Evolutionary conservation across 2,888 invertebrate genomes (phyloP), one percentile per base, ranked within the genome.

Genomic region (Drosophila falleni): DNA sequence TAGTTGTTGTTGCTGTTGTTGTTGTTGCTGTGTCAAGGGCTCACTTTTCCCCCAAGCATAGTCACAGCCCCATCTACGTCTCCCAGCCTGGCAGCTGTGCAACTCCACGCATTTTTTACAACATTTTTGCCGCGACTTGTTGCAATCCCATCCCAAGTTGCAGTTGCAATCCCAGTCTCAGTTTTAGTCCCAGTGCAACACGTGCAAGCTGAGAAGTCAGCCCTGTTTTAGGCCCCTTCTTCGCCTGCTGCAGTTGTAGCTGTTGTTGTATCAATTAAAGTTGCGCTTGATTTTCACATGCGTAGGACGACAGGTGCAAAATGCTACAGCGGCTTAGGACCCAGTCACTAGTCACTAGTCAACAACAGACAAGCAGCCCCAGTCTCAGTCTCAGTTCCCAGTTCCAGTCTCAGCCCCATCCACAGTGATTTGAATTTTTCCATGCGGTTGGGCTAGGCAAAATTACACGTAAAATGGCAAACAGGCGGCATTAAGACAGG

Each of bases 261-360:
- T 77, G 78, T 74, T 82, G 83, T 84, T 84, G 83, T 80, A 84
- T 84, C 88, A 84, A 84, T 84, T 84, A 84, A 84, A 87, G 88
- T 77, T 86, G 86, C 55, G 84, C 86, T 88, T 82, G 84, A 87
- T 77, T 84, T 84, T 87, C 82, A 82, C 88, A 87, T 87, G 88
- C 84, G 80, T 82, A 78, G 87, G 84, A 77, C 89, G 87, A 85
- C 89, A 87, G 87, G 87, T 87, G 87, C 87, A 87, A 87, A 89
- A 87, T 89, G 85, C 71, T 84, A 66, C 82, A 85, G 69, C 79
- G 73, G 66, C 82, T 84, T 80, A 72, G 71, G 63, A 46, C 53
- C 23, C 60, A 58, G 13, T 15, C 50, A 29, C 19, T 19, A 60
- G 50, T 37, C 50, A 29, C n/a, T 41, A 62, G 56, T 42, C 68